phyloP scores from a whole-genome alignment of 2,113 vertebrate genomes.

The Platycercus adscitus region DNA sequence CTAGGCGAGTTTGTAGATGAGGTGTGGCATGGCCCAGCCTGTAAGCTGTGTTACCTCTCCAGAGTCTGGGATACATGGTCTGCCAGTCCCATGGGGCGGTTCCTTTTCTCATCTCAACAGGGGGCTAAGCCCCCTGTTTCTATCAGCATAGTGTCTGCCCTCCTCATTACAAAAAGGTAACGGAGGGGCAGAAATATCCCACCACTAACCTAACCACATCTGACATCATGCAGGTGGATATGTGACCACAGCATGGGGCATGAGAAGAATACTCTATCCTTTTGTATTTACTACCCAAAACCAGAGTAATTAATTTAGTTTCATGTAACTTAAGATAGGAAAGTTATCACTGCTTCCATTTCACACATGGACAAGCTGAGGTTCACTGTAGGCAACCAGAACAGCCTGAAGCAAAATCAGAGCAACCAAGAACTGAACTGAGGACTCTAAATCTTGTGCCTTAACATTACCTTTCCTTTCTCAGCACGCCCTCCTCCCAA shows the following conservation, averaged over 20 bases:
- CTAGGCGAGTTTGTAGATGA: not conserved
- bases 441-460: not conserved
- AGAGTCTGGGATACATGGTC: not conserved
- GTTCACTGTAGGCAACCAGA: slow-evolving; percentile 4
- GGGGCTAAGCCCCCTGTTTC: accelerated
- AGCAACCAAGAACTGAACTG: not conserved
- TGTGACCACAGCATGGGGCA: not conserved
- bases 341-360: slow-evolving; percentile 24
- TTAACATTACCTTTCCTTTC: slow-evolving; percentile 26
- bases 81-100: not conserved
- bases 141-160: not conserved
- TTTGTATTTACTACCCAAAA: not conserved
- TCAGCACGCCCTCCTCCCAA: slow-evolving; percentile 24
- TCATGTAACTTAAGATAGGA: slow-evolving; percentile 1
- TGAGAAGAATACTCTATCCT: not conserved
- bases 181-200: not conserved
- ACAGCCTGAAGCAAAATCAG: slow-evolving; percentile 7
- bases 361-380: slow-evolving; percentile 14
- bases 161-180: not conserved
- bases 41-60: not conserved
- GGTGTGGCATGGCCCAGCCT: not conserved
- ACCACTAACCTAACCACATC: not conserved
- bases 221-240: not conserved
- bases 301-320: slow-evolving; percentile 14
- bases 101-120: not conserved